A percentile compares a stretch with the other conserved stretches of the same genome.
Conservation (phyloP, 2,113 vertebrate genomes). For the Lagenorhynchus albirostris region DNA sequence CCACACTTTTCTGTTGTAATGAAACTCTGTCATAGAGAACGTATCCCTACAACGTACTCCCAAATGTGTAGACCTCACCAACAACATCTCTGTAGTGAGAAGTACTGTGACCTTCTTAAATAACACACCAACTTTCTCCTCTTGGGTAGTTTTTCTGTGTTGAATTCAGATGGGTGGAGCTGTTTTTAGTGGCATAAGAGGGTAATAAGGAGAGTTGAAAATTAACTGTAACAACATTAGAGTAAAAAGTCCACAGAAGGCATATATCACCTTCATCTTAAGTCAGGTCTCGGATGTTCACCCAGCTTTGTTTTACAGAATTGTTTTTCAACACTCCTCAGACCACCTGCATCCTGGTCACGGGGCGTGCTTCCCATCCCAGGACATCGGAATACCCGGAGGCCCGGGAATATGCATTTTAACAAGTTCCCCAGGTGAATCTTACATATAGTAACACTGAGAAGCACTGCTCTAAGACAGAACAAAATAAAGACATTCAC, state of each 20-base stretch:
- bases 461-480: background rate
- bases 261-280: accelerated
- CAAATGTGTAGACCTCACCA: background rate
- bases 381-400: too few relatives aligned
- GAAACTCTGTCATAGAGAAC: background rate
- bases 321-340: accelerated
- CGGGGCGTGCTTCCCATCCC: background rate
- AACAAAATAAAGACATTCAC: too few relatives aligned
- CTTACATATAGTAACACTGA: accelerated
- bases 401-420: background rate
- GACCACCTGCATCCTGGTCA: accelerated
- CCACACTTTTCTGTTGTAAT: too few relatives aligned
- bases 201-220: background rate
- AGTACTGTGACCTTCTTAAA: background rate
- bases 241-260: background rate
- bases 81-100: too few relatives aligned
- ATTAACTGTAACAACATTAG: too few relatives aligned
- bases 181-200: accelerated
- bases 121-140: background rate
- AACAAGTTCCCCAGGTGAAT: background rate
- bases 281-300: background rate
- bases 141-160: background rate
- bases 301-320: accelerated
- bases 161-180: background rate
- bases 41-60: background rate